Conservation (phyloP, 2,113 vertebrate species). For the Sylvietta virens region DNA sequence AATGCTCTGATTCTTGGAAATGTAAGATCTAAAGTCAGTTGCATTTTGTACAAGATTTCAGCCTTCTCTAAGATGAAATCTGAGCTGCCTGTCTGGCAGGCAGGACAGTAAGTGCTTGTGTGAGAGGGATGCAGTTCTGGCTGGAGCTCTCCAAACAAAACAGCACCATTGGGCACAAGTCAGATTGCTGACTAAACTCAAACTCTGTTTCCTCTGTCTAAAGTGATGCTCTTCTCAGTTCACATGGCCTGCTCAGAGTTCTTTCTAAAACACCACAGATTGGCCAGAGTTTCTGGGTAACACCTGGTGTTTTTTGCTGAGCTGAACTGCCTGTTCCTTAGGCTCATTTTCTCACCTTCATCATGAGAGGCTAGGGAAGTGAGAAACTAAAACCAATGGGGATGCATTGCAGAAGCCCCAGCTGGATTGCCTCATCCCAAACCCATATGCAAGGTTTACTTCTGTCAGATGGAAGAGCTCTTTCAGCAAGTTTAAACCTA, state of each 20-base stretch:
- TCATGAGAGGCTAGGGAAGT: neutral
- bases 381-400: neutral
- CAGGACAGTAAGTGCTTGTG: neutral
- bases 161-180: neutral
- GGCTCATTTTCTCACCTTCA: neutral
- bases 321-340: neutral
- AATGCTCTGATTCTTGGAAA: neutral
- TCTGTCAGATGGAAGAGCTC: neutral
- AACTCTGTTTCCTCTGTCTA: fast-evolving
- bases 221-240: neutral
- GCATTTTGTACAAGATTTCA: neutral
- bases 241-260: neutral
- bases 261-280: neutral
- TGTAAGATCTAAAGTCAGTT: neutral
- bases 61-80: neutral
- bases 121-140: neutral
- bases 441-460: fast-evolving
- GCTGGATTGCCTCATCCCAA: neutral
- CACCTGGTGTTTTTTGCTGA: neutral
- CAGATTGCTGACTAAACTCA: neutral
- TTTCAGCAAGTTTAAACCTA: neutral
- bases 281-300: neutral
- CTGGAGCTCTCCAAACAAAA: neutral
- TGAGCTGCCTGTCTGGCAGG: neutral
- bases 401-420: neutral